Conservation (phyloP, 2,113 vertebrate species). For the Sapajus apella region DNA sequence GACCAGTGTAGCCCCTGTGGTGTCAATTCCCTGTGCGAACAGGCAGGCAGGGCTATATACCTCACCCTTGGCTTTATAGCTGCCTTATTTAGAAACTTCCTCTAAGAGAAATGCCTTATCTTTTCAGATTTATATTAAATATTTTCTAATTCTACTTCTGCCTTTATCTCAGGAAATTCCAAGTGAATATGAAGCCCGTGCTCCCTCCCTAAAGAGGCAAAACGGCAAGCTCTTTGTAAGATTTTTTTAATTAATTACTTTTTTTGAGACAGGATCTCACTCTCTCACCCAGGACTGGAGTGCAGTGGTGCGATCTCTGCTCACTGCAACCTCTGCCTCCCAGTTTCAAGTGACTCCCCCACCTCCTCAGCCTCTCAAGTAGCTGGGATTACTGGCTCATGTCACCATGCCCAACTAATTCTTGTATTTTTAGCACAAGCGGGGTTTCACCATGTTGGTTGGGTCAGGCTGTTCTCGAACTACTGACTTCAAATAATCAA, state of each 20-base stretch:
- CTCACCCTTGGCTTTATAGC: neutral
- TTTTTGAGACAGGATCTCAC: too few relatives aligned
- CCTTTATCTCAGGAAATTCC: slow-evolving; percentile 43
- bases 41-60: neutral
- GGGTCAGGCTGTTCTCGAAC: too few relatives aligned
- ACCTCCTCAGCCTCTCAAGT: too few relatives aligned
- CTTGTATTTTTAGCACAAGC: too few relatives aligned
- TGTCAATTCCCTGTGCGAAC: neutral
- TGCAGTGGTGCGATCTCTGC: too few relatives aligned
- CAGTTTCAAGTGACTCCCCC: too few relatives aligned
- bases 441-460: too few relatives aligned
- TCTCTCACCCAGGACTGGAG: too few relatives aligned
- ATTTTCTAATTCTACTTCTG: slow-evolving; percentile 23
- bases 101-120: slow-evolving; percentile 31
- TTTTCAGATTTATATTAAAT: slow-evolving; percentile 60
- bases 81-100: slow-evolving; percentile 30
- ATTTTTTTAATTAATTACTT: neutral
- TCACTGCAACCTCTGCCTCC: too few relatives aligned
- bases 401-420: too few relatives aligned
- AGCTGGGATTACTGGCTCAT: too few relatives aligned
- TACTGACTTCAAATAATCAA: too few relatives aligned
- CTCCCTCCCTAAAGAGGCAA: slow-evolving; percentile 26
- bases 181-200: slow-evolving; percentile 46
- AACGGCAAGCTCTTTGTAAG: neutral
- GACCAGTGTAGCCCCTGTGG: neutral